Base-by-base conservation (phyloP, 2,888 invertebrate genomes). In the Cistogaster globosa region DNA sequence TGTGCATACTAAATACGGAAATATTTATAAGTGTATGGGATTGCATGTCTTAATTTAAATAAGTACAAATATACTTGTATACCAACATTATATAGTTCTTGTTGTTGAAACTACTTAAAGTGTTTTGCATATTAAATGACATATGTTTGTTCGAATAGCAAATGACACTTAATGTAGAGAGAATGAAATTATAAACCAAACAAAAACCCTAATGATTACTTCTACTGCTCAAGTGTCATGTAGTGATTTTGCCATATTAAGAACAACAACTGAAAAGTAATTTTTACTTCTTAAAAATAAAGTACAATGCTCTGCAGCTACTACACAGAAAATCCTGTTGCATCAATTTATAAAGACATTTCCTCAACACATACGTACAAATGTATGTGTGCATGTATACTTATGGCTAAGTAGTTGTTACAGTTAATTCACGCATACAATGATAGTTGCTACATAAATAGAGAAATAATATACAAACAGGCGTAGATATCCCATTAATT, bases 91-190 rank as follows among this genome's bases (percentile, higher is more conserved):
- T 9, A 26, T n/a, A 63, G 18, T 6, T 53, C 18, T 26, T 58
- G 16, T 16, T 65, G 22, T 45, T 36, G 63, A 9, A 45, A 48
- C 11, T 53, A 0, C 48, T 32, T 67, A 74, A 32, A 74, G 72
- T 80, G 72, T 72, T 80, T 80, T 80, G 80, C 72, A 80, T 80
- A 72, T 72, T 74, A 80, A 80, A 72, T 80, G 71, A 71, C 71
- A 79, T 71, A 79, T 79, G 79, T 79, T 79, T 79, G 63, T 48
- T 67, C n/a, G 57, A 71, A 71, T 57, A 57, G 63, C 71, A 71
- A 79, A 79, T 79, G 79, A 79, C 71, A 71, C 48, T 57, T 71
- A 78, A 78, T 78, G 69, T 36, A 65, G 57, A 65, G 62, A 69
- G 53, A 32, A 32, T 32, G 8, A 2, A 26, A 2, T 26, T 68